Base-by-base conservation (phyloP, 1,140 invertebrate species). In the Propsilocerus akamusi region DNA sequence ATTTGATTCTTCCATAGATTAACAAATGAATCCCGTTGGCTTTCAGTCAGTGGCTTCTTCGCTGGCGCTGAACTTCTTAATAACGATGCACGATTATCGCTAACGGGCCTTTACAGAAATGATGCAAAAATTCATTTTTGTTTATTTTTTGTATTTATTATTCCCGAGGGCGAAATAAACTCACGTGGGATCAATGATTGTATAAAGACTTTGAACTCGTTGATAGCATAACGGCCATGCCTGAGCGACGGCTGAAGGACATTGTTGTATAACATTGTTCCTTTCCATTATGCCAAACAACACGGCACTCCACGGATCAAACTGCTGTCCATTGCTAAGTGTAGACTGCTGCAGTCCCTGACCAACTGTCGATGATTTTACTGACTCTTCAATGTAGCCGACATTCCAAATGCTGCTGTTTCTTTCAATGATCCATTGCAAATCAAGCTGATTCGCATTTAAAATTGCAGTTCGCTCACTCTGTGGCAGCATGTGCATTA, bases 211-310 rank as follows among this genome's bases (percentile, higher is more conserved):
- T 55, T 88, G 90, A 26, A 98, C 77, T 53, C 95, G 75, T 0
- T 82, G 80, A 67, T 89, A 96, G 4, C 97, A 81, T 53, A 96
- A 87, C 0, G 93, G 90, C 96, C 96, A 99, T 0, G 92, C 86
- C 59, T 94, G 86, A 30, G 80, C 74, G 2, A 86, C 74, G 1
- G 90, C 89, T 23, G 80, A 79, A 0, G 89, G 85, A 64, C 93
- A 97, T 5, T 78, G 68, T 3, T 81, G 78, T 4, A 91, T 72
- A 14, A 93, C 75, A 50, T 78, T 72, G 52, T 78, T 81, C 23
- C 81, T 75, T 59, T 88, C 78, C 48, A 95, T 60, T 56, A 97
- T 81, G 10, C 81, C 84, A 59, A 91, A 86, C 7, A 97, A 67
- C 57, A 87, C 87, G 46, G 77, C 74, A 52, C 85, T 83, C 93